phyloP scores from a whole-genome alignment of 2,797 vertebrate genomes.

The Euphonia xanthogaster region DNA sequence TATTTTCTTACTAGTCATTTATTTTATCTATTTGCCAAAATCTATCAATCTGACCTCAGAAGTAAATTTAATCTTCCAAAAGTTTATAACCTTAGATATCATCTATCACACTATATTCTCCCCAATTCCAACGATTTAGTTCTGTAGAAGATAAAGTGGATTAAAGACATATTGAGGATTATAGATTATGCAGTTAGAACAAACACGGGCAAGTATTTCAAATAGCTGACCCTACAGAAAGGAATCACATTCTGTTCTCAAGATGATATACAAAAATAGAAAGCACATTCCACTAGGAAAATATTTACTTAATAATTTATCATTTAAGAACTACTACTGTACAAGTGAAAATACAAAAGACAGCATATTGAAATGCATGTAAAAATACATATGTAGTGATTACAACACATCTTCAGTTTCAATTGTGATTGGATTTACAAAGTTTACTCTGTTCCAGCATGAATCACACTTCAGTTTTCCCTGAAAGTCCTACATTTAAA shows the following conservation, averaged over 20 bases:
- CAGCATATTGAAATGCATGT: not conserved
- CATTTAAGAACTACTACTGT: slow-evolving; percentile 39
- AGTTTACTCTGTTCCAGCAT: not conserved
- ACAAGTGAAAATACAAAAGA: slow-evolving; percentile 13
- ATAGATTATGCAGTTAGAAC: slow-evolving; percentile 50
- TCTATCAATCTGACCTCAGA: not conserved
- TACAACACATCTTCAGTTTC: not conserved
- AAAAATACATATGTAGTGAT: not conserved
- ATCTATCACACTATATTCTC: not conserved
- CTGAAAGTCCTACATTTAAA: not conserved
- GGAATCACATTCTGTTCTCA: slow-evolving; percentile 57
- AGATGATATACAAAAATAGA: slow-evolving; percentile 59
- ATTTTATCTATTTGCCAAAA: slow-evolving; percentile 24
- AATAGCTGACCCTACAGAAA: slow-evolving; percentile 40
- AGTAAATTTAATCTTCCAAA: not conserved
- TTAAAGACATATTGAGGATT: slow-evolving; percentile 63
- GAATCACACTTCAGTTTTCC: not conserved
- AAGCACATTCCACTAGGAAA: slow-evolving; percentile 49
- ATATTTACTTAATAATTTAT: slow-evolving; percentile 64
- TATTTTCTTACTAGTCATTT: not conserved
- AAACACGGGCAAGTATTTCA: slow-evolving; percentile 48
- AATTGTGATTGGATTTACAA: not conserved
- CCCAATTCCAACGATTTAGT: not conserved
- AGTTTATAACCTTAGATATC: slow-evolving; percentile 6
- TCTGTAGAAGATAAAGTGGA: slow-evolving; percentile 36